Evolutionary conservation across 2,888 invertebrate species (phyloP).

Genomic region (Drosophila stalkeri): DNA sequence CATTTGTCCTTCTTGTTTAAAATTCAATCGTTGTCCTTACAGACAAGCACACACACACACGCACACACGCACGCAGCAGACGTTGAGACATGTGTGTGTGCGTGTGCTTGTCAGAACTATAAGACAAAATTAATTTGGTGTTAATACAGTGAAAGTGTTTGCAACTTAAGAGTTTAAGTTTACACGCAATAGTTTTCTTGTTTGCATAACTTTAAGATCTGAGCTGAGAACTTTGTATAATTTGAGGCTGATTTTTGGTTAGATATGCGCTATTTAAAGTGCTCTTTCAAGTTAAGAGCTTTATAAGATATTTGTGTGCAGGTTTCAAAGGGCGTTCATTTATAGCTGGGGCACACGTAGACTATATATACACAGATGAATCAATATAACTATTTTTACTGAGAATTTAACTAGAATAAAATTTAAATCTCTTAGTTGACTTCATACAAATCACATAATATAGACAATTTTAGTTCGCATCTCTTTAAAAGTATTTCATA

Average conservation of each 20-base stretch:
- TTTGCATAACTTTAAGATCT: conserved; percentile 33
- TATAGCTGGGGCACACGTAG: neutral
- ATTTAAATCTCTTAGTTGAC: too few species aligned
- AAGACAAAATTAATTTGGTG: conserved; percentile 73
- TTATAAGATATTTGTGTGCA: too few species aligned
- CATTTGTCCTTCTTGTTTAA: conserved; percentile 73
- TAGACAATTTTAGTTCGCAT: too few species aligned
- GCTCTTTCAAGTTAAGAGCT: neutral
- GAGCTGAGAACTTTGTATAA: neutral
- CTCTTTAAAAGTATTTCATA: too few species aligned
- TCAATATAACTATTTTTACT: too few species aligned
- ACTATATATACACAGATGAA: too few species aligned
- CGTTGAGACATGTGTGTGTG: conserved; percentile 1
- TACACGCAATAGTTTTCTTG: conserved; percentile 30
- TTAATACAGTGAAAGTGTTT: conserved; percentile 76
- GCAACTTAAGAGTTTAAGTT: conserved; percentile 38
- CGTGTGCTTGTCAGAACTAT: conserved; percentile 20
- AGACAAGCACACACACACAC: conserved; percentile 23
- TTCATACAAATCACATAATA: too few species aligned
- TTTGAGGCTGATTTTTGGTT: neutral
- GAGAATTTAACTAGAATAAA: too few species aligned
- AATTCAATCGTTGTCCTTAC: conserved; percentile 68
- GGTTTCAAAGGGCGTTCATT: neutral
- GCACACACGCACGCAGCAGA: conserved; percentile 8
- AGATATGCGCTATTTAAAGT: neutral